A percentile compares a stretch with the other conserved stretches of the same genome.
Evolutionary conservation across 1,140 invertebrate genomes (phyloP).

Genomic region (Aporrectodea caliginosa): DNA sequence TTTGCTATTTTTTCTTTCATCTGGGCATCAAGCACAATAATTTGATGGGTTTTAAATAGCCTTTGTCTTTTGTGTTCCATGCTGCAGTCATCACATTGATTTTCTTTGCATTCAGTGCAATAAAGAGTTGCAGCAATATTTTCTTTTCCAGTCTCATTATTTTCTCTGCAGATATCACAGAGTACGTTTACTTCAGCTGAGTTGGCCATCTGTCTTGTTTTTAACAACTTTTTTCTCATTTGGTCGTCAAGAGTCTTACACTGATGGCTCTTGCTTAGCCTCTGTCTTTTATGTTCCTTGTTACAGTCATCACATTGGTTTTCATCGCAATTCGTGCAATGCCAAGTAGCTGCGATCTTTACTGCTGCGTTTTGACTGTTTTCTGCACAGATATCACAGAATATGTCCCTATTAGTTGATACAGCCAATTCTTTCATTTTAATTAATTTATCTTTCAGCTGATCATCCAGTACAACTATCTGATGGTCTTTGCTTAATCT

Average conservation of each 20-base stretch:
- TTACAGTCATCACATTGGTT: no score
- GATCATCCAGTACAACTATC: neutral
- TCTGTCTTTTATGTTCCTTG: no score
- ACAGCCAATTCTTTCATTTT: neutral
- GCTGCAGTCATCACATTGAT: neutral
- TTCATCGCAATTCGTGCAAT: no score
- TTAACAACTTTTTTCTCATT: no score
- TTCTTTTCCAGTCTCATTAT: neutral
- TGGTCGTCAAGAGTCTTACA: no score
- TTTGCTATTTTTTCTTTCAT: neutral
- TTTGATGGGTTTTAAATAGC: neutral
- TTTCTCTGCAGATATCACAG: neutral
- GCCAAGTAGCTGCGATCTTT: no score
- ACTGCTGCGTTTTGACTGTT: no score
- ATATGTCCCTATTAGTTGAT: neutral
- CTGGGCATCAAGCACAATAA: neutral
- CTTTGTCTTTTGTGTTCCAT: neutral
- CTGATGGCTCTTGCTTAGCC: no score
- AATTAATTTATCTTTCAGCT: neutral
- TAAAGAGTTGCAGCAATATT: neutral
- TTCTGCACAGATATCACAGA: neutral
- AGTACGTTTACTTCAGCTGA: no score
- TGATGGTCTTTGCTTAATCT: neutral
- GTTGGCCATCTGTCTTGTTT: no score
- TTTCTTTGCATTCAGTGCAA: neutral